These are phyloP conservation scores for Halocynthia aurantium DNA, from an alignment of 23 tunicate genomes.

Conservation along the genomic window DNA sequence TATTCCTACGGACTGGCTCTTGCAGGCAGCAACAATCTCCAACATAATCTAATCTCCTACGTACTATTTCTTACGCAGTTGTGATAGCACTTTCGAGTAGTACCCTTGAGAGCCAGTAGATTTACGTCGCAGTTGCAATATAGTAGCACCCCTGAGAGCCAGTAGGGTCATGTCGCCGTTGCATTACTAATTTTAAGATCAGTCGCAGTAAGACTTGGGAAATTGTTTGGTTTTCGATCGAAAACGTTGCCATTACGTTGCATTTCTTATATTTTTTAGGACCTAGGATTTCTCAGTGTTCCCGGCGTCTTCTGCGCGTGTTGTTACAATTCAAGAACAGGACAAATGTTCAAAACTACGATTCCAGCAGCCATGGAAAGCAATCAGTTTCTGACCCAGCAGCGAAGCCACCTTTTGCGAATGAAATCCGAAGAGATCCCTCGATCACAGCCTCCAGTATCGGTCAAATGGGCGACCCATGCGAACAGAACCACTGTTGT, in stretches of 20 bases:
- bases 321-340: slow-evolving; percentile 1
- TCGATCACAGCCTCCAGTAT: not conserved
- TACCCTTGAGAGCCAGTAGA: not conserved
- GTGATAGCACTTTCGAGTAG: too few relatives aligned
- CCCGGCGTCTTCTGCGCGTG: slow-evolving; percentile 22
- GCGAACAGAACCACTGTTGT: not conserved
- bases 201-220: not conserved
- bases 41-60: too few relatives aligned
- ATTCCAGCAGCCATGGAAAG: slow-evolving; percentile 4
- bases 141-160: not conserved
- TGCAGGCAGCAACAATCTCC: too few relatives aligned
- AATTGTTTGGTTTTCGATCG: not conserved
- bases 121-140: not conserved
- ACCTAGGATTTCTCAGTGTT: slow-evolving; percentile 6
- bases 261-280: slow-evolving; percentile 8
- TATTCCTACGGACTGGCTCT: too few relatives aligned
- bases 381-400: not conserved
- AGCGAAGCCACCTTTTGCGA: not conserved
- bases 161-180: not conserved
- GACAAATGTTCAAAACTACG: not conserved
- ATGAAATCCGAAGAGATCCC: slow-evolving; percentile 22
- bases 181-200: not conserved
- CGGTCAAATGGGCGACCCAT: slow-evolving; percentile 13
- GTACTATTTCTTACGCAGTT: too few relatives aligned
- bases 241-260: not conserved